Percentiles rank a stretch among this genome's conserved stretches.
phyloP scores from a whole-genome alignment of 2,888 invertebrate species.

The Cerastis rubricosa region DNA sequence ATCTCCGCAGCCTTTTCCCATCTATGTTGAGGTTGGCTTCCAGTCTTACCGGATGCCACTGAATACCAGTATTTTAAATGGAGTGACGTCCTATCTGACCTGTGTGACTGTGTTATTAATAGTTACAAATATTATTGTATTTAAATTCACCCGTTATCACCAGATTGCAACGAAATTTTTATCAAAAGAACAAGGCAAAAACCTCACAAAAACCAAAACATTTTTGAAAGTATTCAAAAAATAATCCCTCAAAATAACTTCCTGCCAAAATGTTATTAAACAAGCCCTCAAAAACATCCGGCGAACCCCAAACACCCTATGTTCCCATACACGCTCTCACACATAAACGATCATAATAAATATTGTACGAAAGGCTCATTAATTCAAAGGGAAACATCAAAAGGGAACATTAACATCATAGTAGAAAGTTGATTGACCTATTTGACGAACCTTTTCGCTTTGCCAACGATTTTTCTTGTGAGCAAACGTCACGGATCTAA shows the following conservation, averaged over 20 bases:
- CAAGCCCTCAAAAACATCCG: constrained; percentile 21
- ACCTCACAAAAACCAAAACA: not conserved
- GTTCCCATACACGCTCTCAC: constrained; percentile 2
- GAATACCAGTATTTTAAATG: too few relatives aligned
- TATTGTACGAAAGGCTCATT: constrained; percentile 42
- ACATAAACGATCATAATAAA: constrained; percentile 44
- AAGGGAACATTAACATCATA: constrained; percentile 55
- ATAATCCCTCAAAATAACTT: not conserved
- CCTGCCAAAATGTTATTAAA: constrained; percentile 25
- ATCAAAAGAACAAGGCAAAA: not conserved
- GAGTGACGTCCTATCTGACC: too few relatives aligned
- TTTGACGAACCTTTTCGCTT: constrained; percentile 40
- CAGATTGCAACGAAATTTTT: not conserved
- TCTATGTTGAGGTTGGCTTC: too few relatives aligned
- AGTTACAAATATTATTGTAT: not conserved
- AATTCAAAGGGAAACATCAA: constrained; percentile 56
- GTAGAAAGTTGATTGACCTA: constrained; percentile 56
- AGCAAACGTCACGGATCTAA: constrained; percentile 19
- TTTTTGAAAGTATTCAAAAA: not conserved
- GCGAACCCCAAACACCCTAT: not conserved
- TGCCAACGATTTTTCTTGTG: constrained; percentile 43
- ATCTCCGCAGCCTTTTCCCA: too few relatives aligned
- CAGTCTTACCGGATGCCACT: too few relatives aligned
- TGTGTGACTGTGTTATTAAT: not conserved
- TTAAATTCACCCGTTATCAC: not conserved